Evolutionary conservation across 2,888 invertebrate species (phyloP).

Genomic region (Crioceris asparagi): DNA sequence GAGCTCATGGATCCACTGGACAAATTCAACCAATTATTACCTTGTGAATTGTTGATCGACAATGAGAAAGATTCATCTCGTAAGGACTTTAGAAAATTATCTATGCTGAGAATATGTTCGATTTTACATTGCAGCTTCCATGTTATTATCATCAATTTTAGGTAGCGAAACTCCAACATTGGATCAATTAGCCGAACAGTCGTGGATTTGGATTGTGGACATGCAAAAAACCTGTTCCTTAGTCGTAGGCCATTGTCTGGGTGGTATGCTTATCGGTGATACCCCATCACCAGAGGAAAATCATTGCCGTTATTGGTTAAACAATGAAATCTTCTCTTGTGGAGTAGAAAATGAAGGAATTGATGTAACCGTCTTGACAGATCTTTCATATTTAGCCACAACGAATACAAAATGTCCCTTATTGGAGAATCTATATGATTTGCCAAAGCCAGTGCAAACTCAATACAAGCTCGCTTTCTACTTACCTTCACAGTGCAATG

Average conservation of each 20-base stretch:
- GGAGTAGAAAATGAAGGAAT: slow-evolving; percentile 26
- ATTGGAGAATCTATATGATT: slow-evolving; percentile 20
- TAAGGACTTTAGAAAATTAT: slow-evolving; percentile 14
- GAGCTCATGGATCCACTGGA: slow-evolving; percentile 37
- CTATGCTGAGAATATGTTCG: too few relatives aligned
- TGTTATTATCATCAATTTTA: slow-evolving; percentile 13
- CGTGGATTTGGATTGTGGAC: slow-evolving; percentile 49
- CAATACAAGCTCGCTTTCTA: slow-evolving; percentile 30
- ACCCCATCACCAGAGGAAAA: slow-evolving; percentile 38
- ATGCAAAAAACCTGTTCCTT: slow-evolving; percentile 49
- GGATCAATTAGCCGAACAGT: slow-evolving; percentile 37
- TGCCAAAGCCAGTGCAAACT: slow-evolving; percentile 23
- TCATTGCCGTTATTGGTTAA: slow-evolving; percentile 39
- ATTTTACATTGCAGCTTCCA: not conserved
- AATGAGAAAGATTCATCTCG: slow-evolving; percentile 26
- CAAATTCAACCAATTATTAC: slow-evolving; percentile 35
- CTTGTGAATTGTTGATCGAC: slow-evolving; percentile 32
- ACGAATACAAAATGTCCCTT: slow-evolving; percentile 16
- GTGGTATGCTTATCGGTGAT: slow-evolving; percentile 43
- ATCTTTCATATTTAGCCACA: slow-evolving; percentile 18
- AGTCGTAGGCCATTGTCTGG: slow-evolving; percentile 48
- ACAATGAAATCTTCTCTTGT: slow-evolving; percentile 34
- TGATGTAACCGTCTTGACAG: slow-evolving; percentile 17
- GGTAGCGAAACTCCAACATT: slow-evolving; percentile 43
- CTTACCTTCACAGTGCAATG: slow-evolving; percentile 32